Evolutionary conservation across 2,113 vertebrate species (phyloP), one percentile per base, ranked within the genome.

Genomic region (Lichenostomus cassidix): DNA sequence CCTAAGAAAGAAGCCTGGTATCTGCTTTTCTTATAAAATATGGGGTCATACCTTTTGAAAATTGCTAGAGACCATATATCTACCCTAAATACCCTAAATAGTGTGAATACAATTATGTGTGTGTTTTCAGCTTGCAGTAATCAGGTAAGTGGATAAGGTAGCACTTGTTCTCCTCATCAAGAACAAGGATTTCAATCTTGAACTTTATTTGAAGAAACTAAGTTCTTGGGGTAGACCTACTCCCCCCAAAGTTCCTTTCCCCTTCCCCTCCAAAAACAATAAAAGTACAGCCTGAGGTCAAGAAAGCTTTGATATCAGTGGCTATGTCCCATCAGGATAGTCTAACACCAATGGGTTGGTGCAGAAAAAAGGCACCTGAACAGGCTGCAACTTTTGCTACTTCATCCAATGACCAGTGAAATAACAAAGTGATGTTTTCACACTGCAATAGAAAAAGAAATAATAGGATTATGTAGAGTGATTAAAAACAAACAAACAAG

Each of bases 211-310:
- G 35, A 87, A 73, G 41, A 53, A 90, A 37, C 4, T 23, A 55
- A 49, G 7, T 19, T 76, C 44, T 60, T 89, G 20, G 8, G 19
- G 41, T 27, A 82, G 33, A 44, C 15, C 4, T 46, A 17, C 49
- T 52, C 3, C 10, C 9, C 1, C 1, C 3, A 5, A 31, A 25
- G 7, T 21, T 7, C 8, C 11, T 29, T n/a, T 12, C 2, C 7
- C 6, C 24, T 58, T 41, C 28, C 11, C 27, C 6, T 47, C 31
- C 12, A 39, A 81, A 77, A 18, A 50, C 5, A 73, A 18, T 18
- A 42, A 6, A 75, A 39, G 3, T 69, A 7, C 8, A 88, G 31
- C 15, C 53, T 58, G 18, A 60, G 18, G 20, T 83, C 62, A 58
- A 49, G 53, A 80, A 80, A 79, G 41, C 3, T 76, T 82, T 62